Evolutionary conservation across 2,888 invertebrate genomes (phyloP), one percentile per base, ranked within the genome.

Genomic region (Siphlonurus alternatus): DNA sequence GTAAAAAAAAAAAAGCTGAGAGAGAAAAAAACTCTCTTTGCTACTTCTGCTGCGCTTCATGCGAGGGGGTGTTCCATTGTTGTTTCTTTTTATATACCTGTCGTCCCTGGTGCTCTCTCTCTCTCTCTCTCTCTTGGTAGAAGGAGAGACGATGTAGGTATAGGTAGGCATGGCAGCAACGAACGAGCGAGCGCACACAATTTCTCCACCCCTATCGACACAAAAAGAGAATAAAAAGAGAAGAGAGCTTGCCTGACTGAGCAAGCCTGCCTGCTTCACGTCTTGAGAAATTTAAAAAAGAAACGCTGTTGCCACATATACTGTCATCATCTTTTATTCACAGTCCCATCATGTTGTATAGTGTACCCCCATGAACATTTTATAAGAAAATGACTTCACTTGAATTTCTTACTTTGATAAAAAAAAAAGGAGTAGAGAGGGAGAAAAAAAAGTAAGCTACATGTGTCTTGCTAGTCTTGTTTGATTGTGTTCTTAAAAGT

Each of bases 251-350:
- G 38, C 38, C n/a, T n/a, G n/a, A n/a, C n/a, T n/a, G n/a, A n/a
- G n/a, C n/a, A n/a, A 38, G 38, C 7, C 38, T 38, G 38, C 5
- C 38, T 38, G 38, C 7, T 38, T 38, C 38, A 38, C 38, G 38
- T 38, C 38, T 38, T 38, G 38, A 38, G 38, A 38, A 38, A 38
- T 38, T 38, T 38, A 38, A 38, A 38, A 38, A 38, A 38, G 38
- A 38, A 38, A 38, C 56, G 38, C 56, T 56, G 56, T 56, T 56
- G 56, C 56, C 56, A 56, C 22, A 22, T 22, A 56, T 56, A 22
- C 56, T 56, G 56, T 56, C 56, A 56, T 56, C 56, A 56, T 56
- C 19, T 56, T 56, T 56, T 56, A 56, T 56, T 56, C 56, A 56
- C 19, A 10, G 5, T n/a, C 5, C 56, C 56, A 56, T 56, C 56